Percentiles rank a stretch among this genome's conserved stretches.
These are phyloP conservation scores for Murina feae DNA, from an alignment of 2,113 vertebrate species.

Conservation along the genomic window DNA sequence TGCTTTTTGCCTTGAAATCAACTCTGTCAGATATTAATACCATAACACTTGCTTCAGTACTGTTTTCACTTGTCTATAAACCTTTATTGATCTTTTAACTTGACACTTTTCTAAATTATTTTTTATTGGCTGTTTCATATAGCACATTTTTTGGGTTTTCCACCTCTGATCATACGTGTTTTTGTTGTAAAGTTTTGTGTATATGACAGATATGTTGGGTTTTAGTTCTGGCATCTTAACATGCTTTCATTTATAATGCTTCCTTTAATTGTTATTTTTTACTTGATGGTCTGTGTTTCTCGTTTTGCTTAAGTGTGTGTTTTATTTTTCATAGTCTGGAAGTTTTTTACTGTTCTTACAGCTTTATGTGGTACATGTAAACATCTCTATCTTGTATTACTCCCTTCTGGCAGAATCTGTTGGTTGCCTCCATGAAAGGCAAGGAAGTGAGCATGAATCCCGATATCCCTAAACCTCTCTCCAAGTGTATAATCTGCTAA, in stretches of 20 bases:
- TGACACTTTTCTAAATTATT: background rate
- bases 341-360: background rate
- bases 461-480: background rate
- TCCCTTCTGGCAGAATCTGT: background rate
- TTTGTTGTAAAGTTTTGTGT: background rate
- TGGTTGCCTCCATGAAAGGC: background rate
- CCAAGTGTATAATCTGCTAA: background rate
- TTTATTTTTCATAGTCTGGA: background rate
- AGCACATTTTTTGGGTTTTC: background rate
- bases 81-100: background rate
- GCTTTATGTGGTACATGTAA: background rate
- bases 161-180: background rate
- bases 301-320: background rate
- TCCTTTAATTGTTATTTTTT: background rate
- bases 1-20: background rate
- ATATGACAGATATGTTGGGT: background rate
- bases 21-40: background rate
- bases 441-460: background rate
- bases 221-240: background rate
- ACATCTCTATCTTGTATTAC: background rate
- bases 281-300: background rate
- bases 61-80: background rate
- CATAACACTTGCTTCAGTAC: background rate
- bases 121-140: background rate
- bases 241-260: background rate